Evolutionary conservation across 2,888 invertebrate species (phyloP).

Genomic region (Nomada ruficornis): DNA sequence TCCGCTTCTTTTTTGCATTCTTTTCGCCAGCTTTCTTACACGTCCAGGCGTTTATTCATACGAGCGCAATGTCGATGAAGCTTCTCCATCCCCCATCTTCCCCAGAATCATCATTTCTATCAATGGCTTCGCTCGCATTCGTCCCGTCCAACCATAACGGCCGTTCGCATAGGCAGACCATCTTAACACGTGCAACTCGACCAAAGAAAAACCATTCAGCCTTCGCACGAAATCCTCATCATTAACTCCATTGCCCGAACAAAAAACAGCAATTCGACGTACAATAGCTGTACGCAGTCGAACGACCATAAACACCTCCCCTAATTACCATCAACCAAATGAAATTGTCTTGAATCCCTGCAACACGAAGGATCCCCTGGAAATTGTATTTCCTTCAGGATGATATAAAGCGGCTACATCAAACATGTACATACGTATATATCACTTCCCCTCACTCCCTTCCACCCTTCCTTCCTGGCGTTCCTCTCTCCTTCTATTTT

Average conservation of each 20-base stretch:
- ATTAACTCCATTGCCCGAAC: neutral
- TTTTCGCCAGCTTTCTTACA: slow-evolving; percentile 28
- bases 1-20: slow-evolving; percentile 12
- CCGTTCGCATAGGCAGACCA: slow-evolving; percentile 1
- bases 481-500: slow-evolving; percentile 26
- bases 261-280: slow-evolving; percentile 8
- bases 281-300: slow-evolving; percentile 4
- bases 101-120: slow-evolving; percentile 21
- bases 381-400: slow-evolving; percentile 66
- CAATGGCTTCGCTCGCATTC: slow-evolving; percentile 15
- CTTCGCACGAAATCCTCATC: slow-evolving; percentile 1
- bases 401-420: slow-evolving; percentile 64
- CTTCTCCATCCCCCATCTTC: slow-evolving; percentile 43
- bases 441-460: neutral
- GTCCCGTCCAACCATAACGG: slow-evolving; percentile 13
- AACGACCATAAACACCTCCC: slow-evolving; percentile 29
- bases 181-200: neutral
- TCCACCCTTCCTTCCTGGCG: neutral
- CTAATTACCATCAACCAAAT: slow-evolving; percentile 50
- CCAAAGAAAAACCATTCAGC: neutral
- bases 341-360: slow-evolving; percentile 39
- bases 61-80: slow-evolving; percentile 73
- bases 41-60: slow-evolving; percentile 67
- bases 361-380: slow-evolving; percentile 29
- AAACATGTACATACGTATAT: slow-evolving; percentile 43